Base-by-base conservation (phyloP, 2,888 invertebrate species). In the Choristoneura rosaceana region DNA sequence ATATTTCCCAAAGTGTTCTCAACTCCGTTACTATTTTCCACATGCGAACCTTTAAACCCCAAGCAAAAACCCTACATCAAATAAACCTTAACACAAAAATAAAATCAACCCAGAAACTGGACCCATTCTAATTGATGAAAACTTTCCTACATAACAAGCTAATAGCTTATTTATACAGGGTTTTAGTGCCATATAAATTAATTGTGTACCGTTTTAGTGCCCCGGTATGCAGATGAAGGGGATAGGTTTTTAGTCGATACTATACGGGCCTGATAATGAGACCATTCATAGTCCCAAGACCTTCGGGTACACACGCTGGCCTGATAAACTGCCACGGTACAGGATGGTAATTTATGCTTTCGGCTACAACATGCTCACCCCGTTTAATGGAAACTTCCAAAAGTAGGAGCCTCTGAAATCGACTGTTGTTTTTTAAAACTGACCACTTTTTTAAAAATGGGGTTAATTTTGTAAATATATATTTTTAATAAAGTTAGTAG, bases 121-220 rank as follows among this genome's bases (percentile, higher is more conserved):
- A 59, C 14, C 34, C 34, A 25, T 25, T 47, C 47, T 68, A 63
- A 68, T 71, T 33, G 47, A 41, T 15, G 62, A 63, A 62, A 67
- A 50, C 62, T 34, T 66, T 55, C 52, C 55, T 34, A 25, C 14
- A 58, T 47, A 58, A 63, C 66, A 41, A n/a, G 34, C 64, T 3
- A 10, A 66, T 52, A 58, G 64, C 50, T 66, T 71, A 71, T 71
- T 71, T 71, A 71, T 71, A 58, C 67, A 38, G 67, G 71, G 62
- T 68, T 55, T 70, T 71, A 12, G 70, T 41, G 64, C 59, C 50
- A 60, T 64, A 64, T 60, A 73, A 59, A 73, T 73, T 73, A 69
- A 69, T 60, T 50, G 73, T 60, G 69, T 73, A 73, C 59, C 50
- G 47, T 65, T 65, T 64, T 64, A 58, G 63, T 64, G 63, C 50